phyloP scores from a whole-genome alignment of 2,888 invertebrate genomes.

The Hypselothyrea guttata region DNA sequence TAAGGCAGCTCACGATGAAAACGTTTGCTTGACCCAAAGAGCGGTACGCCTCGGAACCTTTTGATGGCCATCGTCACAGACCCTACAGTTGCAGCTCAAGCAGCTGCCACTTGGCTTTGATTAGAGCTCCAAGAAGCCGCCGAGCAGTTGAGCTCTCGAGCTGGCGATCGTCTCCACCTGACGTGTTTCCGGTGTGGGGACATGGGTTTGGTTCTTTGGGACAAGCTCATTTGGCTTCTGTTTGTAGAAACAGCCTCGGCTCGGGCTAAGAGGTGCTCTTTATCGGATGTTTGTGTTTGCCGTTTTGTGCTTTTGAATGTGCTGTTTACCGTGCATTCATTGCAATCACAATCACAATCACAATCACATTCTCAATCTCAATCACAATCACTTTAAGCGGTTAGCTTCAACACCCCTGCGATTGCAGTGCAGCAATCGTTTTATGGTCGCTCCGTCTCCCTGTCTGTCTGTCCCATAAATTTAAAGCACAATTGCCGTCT shows the following conservation, averaged over 20 bases:
- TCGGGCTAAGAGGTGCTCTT: conserved; percentile 10
- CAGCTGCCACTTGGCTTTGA: conserved; percentile 59
- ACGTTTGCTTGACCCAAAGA: conserved; percentile 73
- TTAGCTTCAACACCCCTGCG: conserved; percentile 37
- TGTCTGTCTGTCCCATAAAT: conserved; percentile 40
- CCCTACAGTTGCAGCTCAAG: conserved; percentile 71
- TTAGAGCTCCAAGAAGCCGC: conserved; percentile 50
- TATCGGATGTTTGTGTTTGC: conserved; percentile 73
- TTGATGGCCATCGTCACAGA: conserved; percentile 50
- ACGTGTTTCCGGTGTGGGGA: conserved; percentile 3
- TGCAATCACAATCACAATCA: conserved; percentile 56
- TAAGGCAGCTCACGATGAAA: conserved; percentile 58
- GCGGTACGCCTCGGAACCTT: conserved; percentile 27
- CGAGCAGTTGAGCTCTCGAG: no score
- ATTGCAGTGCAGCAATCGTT: conserved; percentile 6
- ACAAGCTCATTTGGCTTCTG: conserved; percentile 77
- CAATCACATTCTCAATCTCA: conserved; percentile 54
- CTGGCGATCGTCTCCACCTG: conserved; percentile 53
- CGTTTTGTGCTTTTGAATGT: conserved; percentile 61
- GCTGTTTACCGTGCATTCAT: conserved; percentile 63
- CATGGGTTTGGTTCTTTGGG: conserved; percentile 13
- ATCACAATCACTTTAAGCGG: conserved; percentile 62
- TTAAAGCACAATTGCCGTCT: conserved; percentile 32
- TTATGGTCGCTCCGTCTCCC: no score
- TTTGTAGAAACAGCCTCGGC: conserved; percentile 39